These are phyloP conservation scores for Apogon talboti DNA, from an alignment of 2,797 vertebrate species.

Conservation along the genomic window DNA sequence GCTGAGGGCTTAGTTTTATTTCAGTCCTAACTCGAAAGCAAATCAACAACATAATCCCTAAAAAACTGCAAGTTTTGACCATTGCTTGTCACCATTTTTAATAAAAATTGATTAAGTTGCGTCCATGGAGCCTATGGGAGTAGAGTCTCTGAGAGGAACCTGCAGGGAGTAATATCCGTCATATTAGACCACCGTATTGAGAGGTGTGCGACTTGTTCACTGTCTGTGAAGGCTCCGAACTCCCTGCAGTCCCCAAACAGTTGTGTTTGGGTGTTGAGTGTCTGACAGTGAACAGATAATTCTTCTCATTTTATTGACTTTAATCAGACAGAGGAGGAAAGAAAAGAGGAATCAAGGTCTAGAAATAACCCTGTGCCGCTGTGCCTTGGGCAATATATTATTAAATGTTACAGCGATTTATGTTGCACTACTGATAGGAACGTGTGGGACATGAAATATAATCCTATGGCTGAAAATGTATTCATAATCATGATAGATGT, in stretches of 20 bases:
- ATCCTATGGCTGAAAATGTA: constrained; percentile 55
- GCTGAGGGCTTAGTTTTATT: constrained; percentile 11
- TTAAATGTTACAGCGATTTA: constrained; percentile 65
- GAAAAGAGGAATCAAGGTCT: constrained; percentile 59
- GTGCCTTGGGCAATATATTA: constrained; percentile 60
- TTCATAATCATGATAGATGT: constrained; percentile 67
- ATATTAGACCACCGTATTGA: constrained; percentile 51
- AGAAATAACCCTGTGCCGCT: constrained; percentile 55
- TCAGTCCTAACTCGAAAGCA: background rate
- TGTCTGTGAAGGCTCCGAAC: constrained; percentile 32
- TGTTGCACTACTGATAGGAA: constrained; percentile 52
- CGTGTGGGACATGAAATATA: constrained; percentile 63
- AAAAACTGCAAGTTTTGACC: constrained; percentile 14
- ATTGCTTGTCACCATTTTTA: constrained; percentile 33
- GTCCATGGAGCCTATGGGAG: constrained; percentile 36
- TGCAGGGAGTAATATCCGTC: constrained; percentile 55
- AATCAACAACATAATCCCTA: constrained; percentile 2
- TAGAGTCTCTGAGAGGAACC: constrained; percentile 24
- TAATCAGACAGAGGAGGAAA: constrained; percentile 63
- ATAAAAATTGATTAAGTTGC: constrained; percentile 53
- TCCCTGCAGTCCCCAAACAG: constrained; percentile 44
- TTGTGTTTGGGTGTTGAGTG: constrained; percentile 39
- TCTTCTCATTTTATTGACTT: constrained; percentile 66
- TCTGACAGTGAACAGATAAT: constrained; percentile 59
- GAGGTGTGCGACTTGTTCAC: constrained; percentile 34